Percentiles rank a stretch among this genome's conserved stretches.
Evolutionary conservation across 2,113 vertebrate genomes (phyloP).

Genomic region (Pluvialis apricaria): DNA sequence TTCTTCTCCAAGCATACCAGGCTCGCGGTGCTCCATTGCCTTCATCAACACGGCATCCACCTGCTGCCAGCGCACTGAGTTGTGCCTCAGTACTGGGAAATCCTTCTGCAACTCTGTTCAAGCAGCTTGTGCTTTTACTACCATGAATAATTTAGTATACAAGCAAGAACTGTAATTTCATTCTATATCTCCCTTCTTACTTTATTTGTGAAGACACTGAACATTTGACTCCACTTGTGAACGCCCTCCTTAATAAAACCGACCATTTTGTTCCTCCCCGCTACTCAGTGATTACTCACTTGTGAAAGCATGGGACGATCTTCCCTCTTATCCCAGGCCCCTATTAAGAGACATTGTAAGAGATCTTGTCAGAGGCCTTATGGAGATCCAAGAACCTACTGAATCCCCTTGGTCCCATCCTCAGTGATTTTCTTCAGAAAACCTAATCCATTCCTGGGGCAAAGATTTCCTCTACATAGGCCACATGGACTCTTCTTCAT

Average conservation of each 20-base stretch:
- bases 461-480: not conserved
- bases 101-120: not conserved
- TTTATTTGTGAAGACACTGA: not conserved
- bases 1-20: not conserved
- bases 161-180: not conserved
- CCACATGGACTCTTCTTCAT: not conserved
- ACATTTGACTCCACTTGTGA: not conserved
- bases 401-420: not conserved
- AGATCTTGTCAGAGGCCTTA: not conserved
- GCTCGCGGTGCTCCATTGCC: not conserved
- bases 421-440: not conserved
- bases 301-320: not conserved
- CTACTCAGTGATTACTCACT: not conserved
- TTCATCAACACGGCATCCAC: not conserved
- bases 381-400: not conserved
- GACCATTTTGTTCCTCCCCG: not conserved
- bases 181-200: not conserved
- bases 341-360: not conserved
- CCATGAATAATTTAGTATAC: not conserved
- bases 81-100: not conserved
- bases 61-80: accelerated
- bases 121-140: not conserved
- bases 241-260: not conserved
- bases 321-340: not conserved
- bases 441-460: not conserved